Base-by-base conservation (phyloP, 2,888 invertebrate species). In the Nemapogon koenigi region DNA sequence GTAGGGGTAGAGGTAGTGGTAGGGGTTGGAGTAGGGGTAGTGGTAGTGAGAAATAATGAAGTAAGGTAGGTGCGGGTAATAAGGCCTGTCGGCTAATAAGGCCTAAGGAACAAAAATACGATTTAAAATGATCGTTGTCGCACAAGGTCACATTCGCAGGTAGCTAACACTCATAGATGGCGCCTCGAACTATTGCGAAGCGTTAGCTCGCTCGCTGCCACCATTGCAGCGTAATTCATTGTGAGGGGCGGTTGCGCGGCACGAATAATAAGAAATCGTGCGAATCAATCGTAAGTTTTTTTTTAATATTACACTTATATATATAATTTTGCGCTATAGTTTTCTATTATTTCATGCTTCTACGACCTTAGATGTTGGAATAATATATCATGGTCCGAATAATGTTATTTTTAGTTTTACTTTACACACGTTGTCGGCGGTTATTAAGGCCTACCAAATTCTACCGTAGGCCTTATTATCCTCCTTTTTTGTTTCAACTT, bases 31-130 rank as follows among this genome's bases (percentile, higher is more conserved):
- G n/a, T n/a, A n/a, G n/a, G n/a, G n/a, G n/a, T 22, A 22, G 22
- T 22, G 6, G 22, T 7, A 22, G 10, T 7, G 6, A 22, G 6
- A 22, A 6, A 22, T 7, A 22, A 7, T 7, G 22, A 22, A 22
- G 22, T 28, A 28, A 28, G 28, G 28, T 28, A 28, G 7, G 31
- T 17, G 38, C 38, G 37, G 42, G 43, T 43, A 41, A 37, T 42
- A 44, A 41, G 28, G 39, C 44, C 44, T 42, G 41, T 44, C 42
- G 42, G 39, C n/a, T 10, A 42, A 42, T 42, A 42, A 44, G 42
- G 41, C 44, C 44, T 44, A 42, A 42, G 18, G 37, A 32, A 16
- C 37, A 39, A 39, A 44, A 42, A 42, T 13, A 37, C 25, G 35
- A 38, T 38, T 4, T 30, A 41, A 37, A 30, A 41, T 15, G 26